These are phyloP conservation scores for Limnephilus rhombicus DNA, from an alignment of 2,888 invertebrate genomes.

Conservation along the genomic window DNA sequence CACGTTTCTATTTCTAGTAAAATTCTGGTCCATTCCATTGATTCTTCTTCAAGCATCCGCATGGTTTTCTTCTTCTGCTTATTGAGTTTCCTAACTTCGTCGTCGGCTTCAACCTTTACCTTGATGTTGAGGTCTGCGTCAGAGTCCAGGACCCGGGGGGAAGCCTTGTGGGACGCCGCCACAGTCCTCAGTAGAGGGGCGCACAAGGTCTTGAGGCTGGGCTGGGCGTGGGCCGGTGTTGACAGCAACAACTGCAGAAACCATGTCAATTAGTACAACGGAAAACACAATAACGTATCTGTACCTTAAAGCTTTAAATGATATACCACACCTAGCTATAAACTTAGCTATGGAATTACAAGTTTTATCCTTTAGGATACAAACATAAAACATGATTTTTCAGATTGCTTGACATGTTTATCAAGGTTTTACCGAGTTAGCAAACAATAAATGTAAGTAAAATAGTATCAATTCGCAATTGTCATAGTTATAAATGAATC, in stretches of 20 bases:
- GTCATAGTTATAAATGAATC: no score
- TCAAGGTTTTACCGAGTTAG: not conserved
- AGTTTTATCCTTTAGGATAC: no score
- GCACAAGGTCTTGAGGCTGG: constrained; percentile 73
- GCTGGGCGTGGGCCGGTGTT: constrained; percentile 75
- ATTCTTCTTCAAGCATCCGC: constrained; percentile 54
- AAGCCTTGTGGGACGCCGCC: constrained; percentile 69
- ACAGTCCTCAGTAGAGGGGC: constrained; percentile 74
- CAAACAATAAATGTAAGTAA: no score
- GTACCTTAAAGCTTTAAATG: no score
- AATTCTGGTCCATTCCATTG: constrained; percentile 55
- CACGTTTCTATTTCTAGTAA: constrained; percentile 49
- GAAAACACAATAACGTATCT: not conserved
- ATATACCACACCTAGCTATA: no score
- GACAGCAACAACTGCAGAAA: constrained; percentile 73
- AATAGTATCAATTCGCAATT: no score
- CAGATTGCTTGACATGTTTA: not conserved
- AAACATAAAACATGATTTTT: no score
- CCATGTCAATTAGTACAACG: not conserved
- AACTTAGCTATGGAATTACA: no score
- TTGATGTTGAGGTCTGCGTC: constrained; percentile 13
- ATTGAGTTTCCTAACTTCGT: constrained; percentile 21
- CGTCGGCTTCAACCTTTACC: constrained; percentile 20
- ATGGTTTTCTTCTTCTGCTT: constrained; percentile 39
- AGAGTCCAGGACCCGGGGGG: not conserved